Percentiles rank a stretch among this genome's conserved stretches.
These are phyloP conservation scores for Lasioglossum pauxillum DNA, from an alignment of 2,888 invertebrate genomes.

Conservation along the genomic window DNA sequence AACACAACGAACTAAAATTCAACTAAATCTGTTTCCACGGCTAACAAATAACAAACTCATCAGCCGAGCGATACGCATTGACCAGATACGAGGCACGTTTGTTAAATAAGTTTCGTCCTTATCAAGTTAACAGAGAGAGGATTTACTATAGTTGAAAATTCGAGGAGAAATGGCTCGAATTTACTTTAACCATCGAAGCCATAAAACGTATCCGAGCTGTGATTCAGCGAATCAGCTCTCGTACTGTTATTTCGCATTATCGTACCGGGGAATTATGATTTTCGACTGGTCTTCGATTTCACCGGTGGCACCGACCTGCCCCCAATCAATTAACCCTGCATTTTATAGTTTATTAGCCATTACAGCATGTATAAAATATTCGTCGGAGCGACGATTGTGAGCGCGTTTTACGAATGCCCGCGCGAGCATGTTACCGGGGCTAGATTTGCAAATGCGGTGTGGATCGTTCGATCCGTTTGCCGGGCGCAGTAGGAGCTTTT, in stretches of 20 bases:
- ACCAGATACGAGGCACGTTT: not conserved
- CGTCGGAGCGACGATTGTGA: not conserved
- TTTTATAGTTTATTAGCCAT: constrained; percentile 19
- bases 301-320: not conserved
- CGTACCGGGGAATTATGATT: constrained; percentile 25
- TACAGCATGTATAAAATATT: not conserved
- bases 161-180: not conserved
- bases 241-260: constrained; percentile 48
- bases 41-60: constrained; percentile 2
- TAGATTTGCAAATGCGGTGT: not conserved
- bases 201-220: constrained; percentile 45
- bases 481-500: not conserved
- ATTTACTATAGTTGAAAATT: not conserved
- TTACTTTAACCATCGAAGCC: not conserved
- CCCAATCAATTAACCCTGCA: constrained; percentile 9
- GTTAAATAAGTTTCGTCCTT: not conserved
- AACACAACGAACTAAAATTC: not conserved
- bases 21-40: not conserved
- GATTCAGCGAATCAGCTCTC: constrained; percentile 46
- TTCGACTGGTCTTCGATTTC: constrained; percentile 31
- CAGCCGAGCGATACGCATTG: not conserved
- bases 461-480: not conserved
- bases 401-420: not conserved
- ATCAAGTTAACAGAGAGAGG: not conserved
- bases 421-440: not conserved